Evolutionary conservation across 2,888 invertebrate species (phyloP), one percentile per base, ranked within the genome.

Genomic region (Agrilus cyanescens): DNA sequence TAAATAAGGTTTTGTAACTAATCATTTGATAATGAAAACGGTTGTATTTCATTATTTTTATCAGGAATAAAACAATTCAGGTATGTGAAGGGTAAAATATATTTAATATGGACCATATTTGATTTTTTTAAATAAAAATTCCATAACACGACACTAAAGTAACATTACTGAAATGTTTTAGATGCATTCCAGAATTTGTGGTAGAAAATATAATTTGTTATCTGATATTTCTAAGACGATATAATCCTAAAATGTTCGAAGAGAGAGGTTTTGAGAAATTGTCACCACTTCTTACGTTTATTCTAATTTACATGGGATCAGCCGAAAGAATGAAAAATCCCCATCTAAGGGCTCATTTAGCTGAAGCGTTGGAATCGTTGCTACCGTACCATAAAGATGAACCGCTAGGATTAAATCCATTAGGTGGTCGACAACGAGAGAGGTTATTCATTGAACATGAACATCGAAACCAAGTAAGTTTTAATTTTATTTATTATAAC

Each of bases 301-400:
- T 94, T 14, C 67, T 95, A 18, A 76, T 85, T 2, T 85, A 86
- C 57, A 95, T 95, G 93, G 91, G 91, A 1, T 86, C 85, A 40
- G 76, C 85, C 0, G 50, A 55, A 29, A 55, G 58, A 12, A 80
- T 90, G 46, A 82, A 83, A 57, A 96, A 95, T 70, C 95, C 96
- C 1, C 95, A 96, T 69, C 68, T 94, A 44, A 77, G 95, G 46
- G 95, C 95, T 0, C 78, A 85, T 41, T 67, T 96, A 46, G 94
- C 95, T 0, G 91, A 94, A 63, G 85, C 85, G 38, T 67, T 96
- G 10, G 91, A 94, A 58, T 80, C 86, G 6, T 74, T 96, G 57
- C 65, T 95, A 53, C 94, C 94, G 0, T 72, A 73, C 49, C 72
- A 74, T 20, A 75, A 75, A 1, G 79, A 80, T 40, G 76, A 77